Evolutionary conservation across 2,113 vertebrate species (phyloP).

Genomic region (Zosterops borbonicus): DNA sequence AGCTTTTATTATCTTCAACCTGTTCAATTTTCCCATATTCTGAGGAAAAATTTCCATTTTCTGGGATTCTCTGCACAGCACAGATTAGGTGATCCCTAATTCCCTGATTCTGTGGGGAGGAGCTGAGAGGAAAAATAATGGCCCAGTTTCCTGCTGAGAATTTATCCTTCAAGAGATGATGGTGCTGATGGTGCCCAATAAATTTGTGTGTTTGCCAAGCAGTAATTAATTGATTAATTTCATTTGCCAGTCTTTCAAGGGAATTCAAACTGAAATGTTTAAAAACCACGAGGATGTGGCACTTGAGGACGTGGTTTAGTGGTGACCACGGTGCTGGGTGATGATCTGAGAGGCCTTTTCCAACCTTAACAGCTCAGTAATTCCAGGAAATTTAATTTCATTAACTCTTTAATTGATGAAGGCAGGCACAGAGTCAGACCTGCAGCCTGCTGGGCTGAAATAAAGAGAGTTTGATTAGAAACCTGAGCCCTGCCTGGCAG

Average conservation of each 20-base stretch:
- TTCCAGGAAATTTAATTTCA: background rate
- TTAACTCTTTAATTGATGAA: background rate
- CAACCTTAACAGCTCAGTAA: rapidly evolving
- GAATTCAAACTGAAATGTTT: background rate
- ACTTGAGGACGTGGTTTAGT: background rate
- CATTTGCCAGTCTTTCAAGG: background rate
- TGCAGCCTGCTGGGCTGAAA: background rate
- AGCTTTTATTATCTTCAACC: background rate
- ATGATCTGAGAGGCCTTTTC: background rate
- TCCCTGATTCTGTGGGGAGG: background rate
- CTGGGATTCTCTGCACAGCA: background rate
- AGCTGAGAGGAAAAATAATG: background rate
- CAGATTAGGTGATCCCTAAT: background rate
- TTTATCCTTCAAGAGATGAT: background rate
- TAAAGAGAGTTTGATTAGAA: background rate
- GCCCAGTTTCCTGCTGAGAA: background rate
- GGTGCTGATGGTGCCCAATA: background rate
- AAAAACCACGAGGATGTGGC: background rate
- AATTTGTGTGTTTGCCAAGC: background rate
- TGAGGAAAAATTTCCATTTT: too few species aligned
- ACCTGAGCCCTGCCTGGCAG: background rate
- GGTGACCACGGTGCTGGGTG: background rate
- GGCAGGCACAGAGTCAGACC: background rate
- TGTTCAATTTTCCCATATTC: background rate
- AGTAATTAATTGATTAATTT: background rate